phyloP scores from a whole-genome alignment of 2,888 invertebrate species.

The Drosophila greeni region DNA sequence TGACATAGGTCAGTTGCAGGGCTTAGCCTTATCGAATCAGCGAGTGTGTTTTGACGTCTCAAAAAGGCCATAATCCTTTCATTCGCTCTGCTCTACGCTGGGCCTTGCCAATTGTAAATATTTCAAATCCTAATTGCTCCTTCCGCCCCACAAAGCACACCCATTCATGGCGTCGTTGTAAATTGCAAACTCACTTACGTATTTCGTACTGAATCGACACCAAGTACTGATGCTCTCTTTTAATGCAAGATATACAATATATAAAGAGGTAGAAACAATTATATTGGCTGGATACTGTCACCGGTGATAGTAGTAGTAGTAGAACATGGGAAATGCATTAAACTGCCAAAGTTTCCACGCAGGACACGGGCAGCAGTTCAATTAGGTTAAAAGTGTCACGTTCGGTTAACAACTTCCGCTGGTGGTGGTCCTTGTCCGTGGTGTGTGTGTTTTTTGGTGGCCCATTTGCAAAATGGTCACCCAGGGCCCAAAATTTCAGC shows the following conservation, averaged over 20 bases:
- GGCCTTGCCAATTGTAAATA: constrained; percentile 50
- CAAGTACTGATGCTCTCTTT: neutral
- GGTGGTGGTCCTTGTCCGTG: neutral
- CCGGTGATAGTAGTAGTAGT: neutral
- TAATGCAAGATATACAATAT: constrained; percentile 8
- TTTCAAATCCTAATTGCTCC: constrained; percentile 28
- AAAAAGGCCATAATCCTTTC: constrained; percentile 11
- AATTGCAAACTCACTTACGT: constrained; percentile 7
- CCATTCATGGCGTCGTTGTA: constrained; percentile 6
- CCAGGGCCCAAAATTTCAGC: too few species aligned
- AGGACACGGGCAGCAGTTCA: constrained; percentile 16
- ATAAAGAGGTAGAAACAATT: neutral
- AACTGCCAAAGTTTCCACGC: constrained; percentile 4
- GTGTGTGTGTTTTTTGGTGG: neutral
- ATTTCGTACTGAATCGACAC: neutral
- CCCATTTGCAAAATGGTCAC: neutral
- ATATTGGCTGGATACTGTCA: neutral
- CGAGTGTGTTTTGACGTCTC: constrained; percentile 26
- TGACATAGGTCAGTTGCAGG: constrained; percentile 29
- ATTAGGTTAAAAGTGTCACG: constrained; percentile 49
- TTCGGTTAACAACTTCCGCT: constrained; percentile 26
- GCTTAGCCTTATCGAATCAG: constrained; percentile 17
- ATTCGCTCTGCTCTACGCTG: constrained; percentile 23
- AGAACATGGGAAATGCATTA: constrained; percentile 24
- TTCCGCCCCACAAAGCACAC: constrained; percentile 13